Evolutionary conservation across 2,113 vertebrate genomes (phyloP), one percentile per base, ranked within the genome.

Genomic region (Phaethon lepturus): DNA sequence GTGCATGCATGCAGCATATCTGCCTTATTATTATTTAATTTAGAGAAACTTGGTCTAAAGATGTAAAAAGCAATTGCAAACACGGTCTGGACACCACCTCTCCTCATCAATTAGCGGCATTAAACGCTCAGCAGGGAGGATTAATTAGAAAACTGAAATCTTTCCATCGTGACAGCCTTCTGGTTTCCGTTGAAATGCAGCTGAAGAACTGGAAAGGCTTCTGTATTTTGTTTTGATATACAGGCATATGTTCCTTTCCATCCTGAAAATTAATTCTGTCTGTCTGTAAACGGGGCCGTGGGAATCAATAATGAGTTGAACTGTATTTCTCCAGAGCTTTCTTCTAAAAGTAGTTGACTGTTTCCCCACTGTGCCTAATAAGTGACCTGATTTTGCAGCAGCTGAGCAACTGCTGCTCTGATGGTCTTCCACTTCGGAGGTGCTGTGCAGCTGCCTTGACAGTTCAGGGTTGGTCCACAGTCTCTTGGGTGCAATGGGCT

Each of bases 181-280:
- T 96, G 93, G 81, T 97, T 97, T 91, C 74, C 81, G 77, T 20
- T 91, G 91, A 87, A 93, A 79, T 93, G 84, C 81, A 85, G 66
- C 76, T 69, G 42, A 83, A 91, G 88, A 69, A 76, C 81, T 91
- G 84, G 87, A 85, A 87, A 66, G 55, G 91, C 91, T 97, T 94
- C 94, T 96, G 93, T 94, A 11, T 91, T 95, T 96, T 95, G 93
- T 93, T 97, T 94, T 93, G 92, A 97, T 94, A 64, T 58, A 62
- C 75, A 71, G 90, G 85, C 88, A 66, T 97, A 96, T 90, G 92
- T 88, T 92, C 80, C 88, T 93, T 96, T 97, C 96, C 78, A 59
- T 93, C 71, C 50, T 95, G 74, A 74, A 95, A 95, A 94, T 95
- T 85, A 96, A 91, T 91, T 93, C 86, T 96, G 58, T 83, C 88